Percentiles rank a stretch among this genome's conserved stretches.
phyloP scores from a whole-genome alignment of 2,797 vertebrate genomes.

The Limosa lapponica region DNA sequence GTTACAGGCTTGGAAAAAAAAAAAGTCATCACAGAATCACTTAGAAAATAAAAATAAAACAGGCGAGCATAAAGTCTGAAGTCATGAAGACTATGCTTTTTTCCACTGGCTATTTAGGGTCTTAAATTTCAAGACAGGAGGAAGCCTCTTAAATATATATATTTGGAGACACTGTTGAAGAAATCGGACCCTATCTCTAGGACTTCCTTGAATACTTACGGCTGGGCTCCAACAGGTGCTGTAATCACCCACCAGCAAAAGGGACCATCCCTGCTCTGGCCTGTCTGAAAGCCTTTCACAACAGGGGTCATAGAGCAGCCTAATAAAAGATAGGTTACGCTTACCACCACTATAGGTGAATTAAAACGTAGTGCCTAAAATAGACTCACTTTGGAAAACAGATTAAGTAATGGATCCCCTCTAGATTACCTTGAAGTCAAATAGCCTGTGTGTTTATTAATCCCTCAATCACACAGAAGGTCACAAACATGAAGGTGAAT shows the following conservation, averaged over 20 bases:
- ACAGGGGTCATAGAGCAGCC: background rate
- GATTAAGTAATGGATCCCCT: conserved; percentile 9
- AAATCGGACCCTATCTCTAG: conserved; percentile 19
- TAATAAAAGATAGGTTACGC: background rate
- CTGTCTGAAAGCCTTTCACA: background rate
- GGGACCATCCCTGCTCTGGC: background rate
- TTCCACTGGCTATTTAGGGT: conserved; percentile 33
- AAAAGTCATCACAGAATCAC: background rate
- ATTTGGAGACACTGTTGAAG: conserved; percentile 12
- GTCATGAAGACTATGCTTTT: conserved; percentile 3
- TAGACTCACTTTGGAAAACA: conserved; percentile 4
- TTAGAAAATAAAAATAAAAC: conserved; percentile 52
- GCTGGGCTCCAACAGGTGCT: conserved; percentile 40
- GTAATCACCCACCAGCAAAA: conserved; percentile 23
- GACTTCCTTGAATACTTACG: conserved; percentile 52
- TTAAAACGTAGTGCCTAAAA: conserved; percentile 10
- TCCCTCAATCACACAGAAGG: background rate
- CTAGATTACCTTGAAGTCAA: background rate
- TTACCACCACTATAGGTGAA: background rate
- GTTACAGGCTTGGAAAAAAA: background rate
- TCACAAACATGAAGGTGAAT: background rate
- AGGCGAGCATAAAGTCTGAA: background rate
- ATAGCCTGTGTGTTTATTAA: background rate
- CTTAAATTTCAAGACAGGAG: conserved; percentile 32
- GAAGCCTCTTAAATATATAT: conserved; percentile 13